Evolutionary conservation across 2,797 vertebrate genomes (phyloP).

Genomic region (Oryzias dopingdopingensis): DNA sequence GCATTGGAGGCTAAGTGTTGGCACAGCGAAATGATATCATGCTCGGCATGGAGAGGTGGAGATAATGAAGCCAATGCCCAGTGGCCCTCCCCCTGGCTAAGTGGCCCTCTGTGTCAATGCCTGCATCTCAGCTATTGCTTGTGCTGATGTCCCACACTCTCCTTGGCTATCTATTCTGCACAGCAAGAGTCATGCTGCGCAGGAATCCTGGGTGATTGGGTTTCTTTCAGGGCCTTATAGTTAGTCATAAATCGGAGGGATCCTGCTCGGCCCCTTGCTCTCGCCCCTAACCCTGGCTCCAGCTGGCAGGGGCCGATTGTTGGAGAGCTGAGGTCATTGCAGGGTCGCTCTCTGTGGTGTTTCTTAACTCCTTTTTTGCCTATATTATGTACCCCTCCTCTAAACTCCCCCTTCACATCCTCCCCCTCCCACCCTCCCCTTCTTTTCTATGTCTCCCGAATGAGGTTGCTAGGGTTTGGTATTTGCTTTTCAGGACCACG

Average conservation of each 20-base stretch:
- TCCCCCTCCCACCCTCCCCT: conserved; percentile 30
- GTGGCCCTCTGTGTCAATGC: conserved; percentile 70
- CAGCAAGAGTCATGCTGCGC: conserved; percentile 81
- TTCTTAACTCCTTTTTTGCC: conserved; percentile 75
- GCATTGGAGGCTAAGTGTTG: conserved; percentile 47
- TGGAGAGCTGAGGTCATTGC: conserved; percentile 78
- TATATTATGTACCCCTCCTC: conserved; percentile 60
- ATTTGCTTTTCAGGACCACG: conserved; percentile 83
- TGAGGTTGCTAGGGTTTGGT: conserved; percentile 86
- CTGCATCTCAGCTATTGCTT: conserved; percentile 63
- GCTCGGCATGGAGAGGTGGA: conserved; percentile 60
- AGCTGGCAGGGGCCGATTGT: conserved; percentile 83
- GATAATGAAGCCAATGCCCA: conserved; percentile 69
- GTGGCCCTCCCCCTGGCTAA: conserved; percentile 65
- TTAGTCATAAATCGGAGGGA: conserved; percentile 81
- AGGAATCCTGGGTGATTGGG: conserved; percentile 86
- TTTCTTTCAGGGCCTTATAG: conserved; percentile 84
- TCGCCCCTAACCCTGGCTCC: conserved; percentile 80
- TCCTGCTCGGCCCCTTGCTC: conserved; percentile 73
- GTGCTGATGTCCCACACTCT: conserved; percentile 69
- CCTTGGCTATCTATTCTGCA: conserved; percentile 74
- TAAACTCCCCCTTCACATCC: conserved; percentile 20
- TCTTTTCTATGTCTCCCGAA: conserved; percentile 62
- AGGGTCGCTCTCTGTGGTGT: conserved; percentile 80
- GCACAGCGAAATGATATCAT: conserved; percentile 74